phyloP scores from a whole-genome alignment of 2,888 invertebrate genomes.

The Drosophila acutilabella region DNA sequence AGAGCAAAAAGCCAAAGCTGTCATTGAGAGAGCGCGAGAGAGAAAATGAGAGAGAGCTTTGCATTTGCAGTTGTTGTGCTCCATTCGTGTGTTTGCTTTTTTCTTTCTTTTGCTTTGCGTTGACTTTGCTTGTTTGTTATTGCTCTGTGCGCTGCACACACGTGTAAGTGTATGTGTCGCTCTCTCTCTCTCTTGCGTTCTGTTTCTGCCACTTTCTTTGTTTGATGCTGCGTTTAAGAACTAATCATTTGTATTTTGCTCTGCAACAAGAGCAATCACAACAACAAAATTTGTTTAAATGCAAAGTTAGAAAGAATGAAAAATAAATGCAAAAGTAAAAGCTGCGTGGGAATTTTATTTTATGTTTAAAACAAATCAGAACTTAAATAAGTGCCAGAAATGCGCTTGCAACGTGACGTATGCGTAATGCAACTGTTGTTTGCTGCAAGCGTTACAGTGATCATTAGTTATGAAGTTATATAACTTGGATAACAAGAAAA shows the following conservation, averaged over 20 bases:
- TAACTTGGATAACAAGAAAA: too few species aligned
- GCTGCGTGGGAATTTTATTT: neutral
- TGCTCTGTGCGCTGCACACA: constrained; percentile 14
- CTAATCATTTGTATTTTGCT: constrained; percentile 20
- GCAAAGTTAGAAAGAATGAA: constrained; percentile 18
- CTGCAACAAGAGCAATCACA: constrained; percentile 24
- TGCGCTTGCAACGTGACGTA: constrained; percentile 36
- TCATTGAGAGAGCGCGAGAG: neutral
- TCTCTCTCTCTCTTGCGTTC: neutral
- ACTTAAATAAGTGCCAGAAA: neutral
- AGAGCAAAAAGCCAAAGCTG: constrained; percentile 1
- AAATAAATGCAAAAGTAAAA: constrained; percentile 10
- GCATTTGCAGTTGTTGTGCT: constrained; percentile 20
- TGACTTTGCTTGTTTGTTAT: constrained; percentile 47
- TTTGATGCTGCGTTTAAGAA: constrained; percentile 34
- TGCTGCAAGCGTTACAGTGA: constrained; percentile 1
- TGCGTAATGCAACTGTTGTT: constrained; percentile 21
- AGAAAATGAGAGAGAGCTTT: constrained; percentile 9
- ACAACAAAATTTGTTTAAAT: constrained; percentile 24
- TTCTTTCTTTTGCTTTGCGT: constrained; percentile 20
- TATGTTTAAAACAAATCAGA: too few species aligned
- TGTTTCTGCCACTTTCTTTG: constrained; percentile 20
- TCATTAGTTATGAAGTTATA: too few species aligned
- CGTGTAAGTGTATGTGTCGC: constrained; percentile 12
- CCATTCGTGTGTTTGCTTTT: constrained; percentile 26